phyloP scores from a whole-genome alignment of 2,113 vertebrate species.

The Notothenia coriiceps region DNA sequence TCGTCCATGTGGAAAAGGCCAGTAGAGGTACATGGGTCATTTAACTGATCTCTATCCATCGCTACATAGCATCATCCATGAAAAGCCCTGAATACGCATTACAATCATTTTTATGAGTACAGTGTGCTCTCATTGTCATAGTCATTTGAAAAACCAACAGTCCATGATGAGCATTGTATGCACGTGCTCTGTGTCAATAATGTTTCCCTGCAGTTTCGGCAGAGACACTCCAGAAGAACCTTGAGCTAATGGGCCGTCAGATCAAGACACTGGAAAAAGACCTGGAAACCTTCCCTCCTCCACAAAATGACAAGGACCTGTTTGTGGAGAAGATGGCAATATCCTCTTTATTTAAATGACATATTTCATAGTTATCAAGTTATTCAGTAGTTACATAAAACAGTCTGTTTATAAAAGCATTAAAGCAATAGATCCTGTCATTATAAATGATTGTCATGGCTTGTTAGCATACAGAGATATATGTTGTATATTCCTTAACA shows the following conservation, averaged over 20 bases:
- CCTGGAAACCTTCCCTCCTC: slow-evolving; percentile 86
- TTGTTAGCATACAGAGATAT: neutral
- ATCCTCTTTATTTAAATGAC: slow-evolving; percentile 79
- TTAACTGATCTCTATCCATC: neutral
- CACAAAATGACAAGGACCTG: slow-evolving; percentile 85
- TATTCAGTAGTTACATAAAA: neutral
- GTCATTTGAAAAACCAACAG: neutral
- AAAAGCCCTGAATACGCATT: neutral
- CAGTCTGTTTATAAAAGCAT: neutral
- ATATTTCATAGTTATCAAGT: neutral
- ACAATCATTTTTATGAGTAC: neutral
- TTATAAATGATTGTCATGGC: neutral
- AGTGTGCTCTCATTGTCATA: neutral
- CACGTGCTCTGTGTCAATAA: neutral
- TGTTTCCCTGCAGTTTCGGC: slow-evolving; percentile 82
- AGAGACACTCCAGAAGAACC: slow-evolving; percentile 88
- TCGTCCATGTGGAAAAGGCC: slow-evolving; percentile 94
- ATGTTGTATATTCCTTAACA: slow-evolving; percentile 80
- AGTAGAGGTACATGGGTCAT: slow-evolving; percentile 86
- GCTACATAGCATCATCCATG: neutral
- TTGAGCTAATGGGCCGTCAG: slow-evolving; percentile 88
- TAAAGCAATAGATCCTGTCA: neutral
- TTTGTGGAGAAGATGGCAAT: slow-evolving; percentile 89
- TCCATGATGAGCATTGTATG: neutral
- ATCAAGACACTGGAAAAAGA: slow-evolving; percentile 84